A percentile compares a stretch with the other conserved stretches of the same genome.
phyloP scores from a whole-genome alignment of 2,797 vertebrate species.

The Tangara arthus region DNA sequence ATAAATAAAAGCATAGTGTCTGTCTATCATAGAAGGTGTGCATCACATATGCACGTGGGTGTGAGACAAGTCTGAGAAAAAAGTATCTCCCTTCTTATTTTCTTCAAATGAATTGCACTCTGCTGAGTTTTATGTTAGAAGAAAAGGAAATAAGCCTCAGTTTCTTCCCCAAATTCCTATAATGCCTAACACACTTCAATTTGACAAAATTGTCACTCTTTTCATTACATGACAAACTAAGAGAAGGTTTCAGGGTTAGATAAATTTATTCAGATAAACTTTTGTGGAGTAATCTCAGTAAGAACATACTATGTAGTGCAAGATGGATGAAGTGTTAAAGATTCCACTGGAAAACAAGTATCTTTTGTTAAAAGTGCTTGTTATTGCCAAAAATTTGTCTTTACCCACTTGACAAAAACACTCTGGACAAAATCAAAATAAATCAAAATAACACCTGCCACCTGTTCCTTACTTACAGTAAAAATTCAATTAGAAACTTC shows the following conservation, averaged over 20 bases:
- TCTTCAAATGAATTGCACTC: neutral
- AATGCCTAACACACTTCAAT: neutral
- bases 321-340: neutral
- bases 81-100: neutral
- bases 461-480: neutral
- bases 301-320: neutral
- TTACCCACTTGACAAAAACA: neutral
- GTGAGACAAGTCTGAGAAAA: neutral
- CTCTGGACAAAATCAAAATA: neutral
- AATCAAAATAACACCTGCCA: slow-evolving; percentile 2
- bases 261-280: neutral
- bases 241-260: neutral
- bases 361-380: neutral
- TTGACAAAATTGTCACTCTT: neutral
- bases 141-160: neutral
- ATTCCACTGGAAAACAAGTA: neutral
- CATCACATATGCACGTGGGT: accelerated
- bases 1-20: neutral
- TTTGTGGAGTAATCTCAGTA: neutral
- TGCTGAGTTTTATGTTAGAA: neutral
- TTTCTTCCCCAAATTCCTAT: neutral
- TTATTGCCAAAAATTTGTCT: neutral
- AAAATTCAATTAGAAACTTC: neutral
- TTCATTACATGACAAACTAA: neutral
- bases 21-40: neutral